Base-by-base conservation (phyloP, 2,113 vertebrate genomes). In the Mirza zaza region DNA sequence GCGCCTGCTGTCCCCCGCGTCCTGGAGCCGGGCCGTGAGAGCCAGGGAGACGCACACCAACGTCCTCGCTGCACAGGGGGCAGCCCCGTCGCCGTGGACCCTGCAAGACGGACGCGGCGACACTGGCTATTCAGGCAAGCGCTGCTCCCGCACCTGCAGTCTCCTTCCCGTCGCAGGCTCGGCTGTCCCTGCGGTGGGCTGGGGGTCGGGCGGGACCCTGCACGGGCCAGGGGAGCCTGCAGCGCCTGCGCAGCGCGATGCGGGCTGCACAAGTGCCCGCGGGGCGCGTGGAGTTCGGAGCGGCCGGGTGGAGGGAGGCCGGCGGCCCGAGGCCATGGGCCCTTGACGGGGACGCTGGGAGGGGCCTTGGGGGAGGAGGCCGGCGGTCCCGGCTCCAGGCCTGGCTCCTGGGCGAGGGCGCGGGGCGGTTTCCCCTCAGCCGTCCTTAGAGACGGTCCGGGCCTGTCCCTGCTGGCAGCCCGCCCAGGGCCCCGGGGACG, bases 71-170 rank as follows among this genome's bases (percentile, higher is more conserved):
- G 18, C 4, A 0, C 61, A 36, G 1, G 15, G 15, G 29, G 81
- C 18, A 14, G 73, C 50, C 15, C 0, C 27, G 0, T 5, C 77
- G 0, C 2, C 15, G 29, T 1, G 0, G 83, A 39, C 27, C 27
- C 39, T 17, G 6, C 5, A 6, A 27, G 76, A 57, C 76, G 25
- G 10, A 8, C 1, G 2, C 20, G 25, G 7, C 15, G 9, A 9
- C 39, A 0, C 32, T 34, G 0, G 13, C 68, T 32, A n/a, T 1
- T 32, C 61, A 20, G 1, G 10, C 4, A 6, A 20, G 42, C 0
- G 12, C 63, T 39, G 48, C 42, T 82, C 27, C 3, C 27, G 90
- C 55, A 1, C 45, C 0, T 12, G 45, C 84, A 32, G 39, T 32
- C 57, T 34, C 75, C 36, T 48, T 59, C 48, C 52, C 36, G 45